Percentiles rank a stretch among this genome's conserved stretches.
Evolutionary conservation across 2,888 invertebrate genomes (phyloP).

Genomic region (Pachydiplax longipennis): DNA sequence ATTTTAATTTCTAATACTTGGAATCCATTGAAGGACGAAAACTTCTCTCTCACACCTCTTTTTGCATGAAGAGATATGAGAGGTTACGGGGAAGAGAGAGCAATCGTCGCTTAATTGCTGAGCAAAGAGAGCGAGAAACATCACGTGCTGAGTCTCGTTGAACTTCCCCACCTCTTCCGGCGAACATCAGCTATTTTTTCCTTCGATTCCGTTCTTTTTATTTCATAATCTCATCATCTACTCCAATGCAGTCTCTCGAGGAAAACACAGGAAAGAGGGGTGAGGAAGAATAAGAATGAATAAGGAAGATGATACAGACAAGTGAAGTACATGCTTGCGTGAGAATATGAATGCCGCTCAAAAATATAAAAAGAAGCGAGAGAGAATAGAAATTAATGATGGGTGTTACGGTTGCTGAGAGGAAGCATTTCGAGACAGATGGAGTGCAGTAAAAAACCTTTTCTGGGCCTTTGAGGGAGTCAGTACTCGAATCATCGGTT

Average conservation of each 20-base stretch:
- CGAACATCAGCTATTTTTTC: not conserved
- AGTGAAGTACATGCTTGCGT: not conserved
- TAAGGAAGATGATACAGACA: not conserved
- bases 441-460: too few relatives aligned
- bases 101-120: not conserved
- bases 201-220: not conserved
- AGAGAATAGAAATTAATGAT: not conserved
- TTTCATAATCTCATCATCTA: not conserved
- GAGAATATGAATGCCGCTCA: not conserved
- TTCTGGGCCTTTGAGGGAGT: too few relatives aligned
- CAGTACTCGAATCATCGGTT: too few relatives aligned
- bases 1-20: too few relatives aligned
- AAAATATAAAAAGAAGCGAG: not conserved
- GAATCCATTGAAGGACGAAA: too few relatives aligned
- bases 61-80: not conserved
- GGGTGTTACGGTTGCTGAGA: not conserved
- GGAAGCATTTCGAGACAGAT: not conserved
- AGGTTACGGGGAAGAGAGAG: not conserved
- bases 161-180: not conserved
- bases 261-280: not conserved
- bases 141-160: not conserved
- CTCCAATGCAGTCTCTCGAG: not conserved
- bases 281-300: not conserved
- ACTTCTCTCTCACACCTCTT: not conserved
- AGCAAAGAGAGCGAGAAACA: not conserved